These are phyloP conservation scores for Holcopasites calliopsidis DNA, from an alignment of 1,140 invertebrate species.

Conservation along the genomic window DNA sequence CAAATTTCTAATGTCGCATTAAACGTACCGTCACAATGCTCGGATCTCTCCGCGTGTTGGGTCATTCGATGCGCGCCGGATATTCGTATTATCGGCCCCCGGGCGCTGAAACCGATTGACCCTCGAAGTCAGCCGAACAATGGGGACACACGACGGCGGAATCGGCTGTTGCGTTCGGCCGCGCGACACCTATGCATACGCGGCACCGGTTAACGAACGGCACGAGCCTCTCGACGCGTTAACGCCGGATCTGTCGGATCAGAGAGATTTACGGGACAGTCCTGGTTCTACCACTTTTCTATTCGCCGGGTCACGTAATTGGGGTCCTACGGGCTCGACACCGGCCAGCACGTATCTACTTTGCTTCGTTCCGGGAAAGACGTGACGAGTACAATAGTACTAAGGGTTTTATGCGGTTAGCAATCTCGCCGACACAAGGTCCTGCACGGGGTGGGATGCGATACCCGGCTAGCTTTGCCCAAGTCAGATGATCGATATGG, in stretches of 20 bases:
- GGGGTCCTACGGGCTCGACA: conserved; percentile 31
- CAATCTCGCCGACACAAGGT: conserved; percentile 1
- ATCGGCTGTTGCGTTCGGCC: conserved; percentile 30
- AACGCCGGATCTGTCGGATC: conserved; percentile 65
- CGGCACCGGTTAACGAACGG: conserved; percentile 28
- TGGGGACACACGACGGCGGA: conserved; percentile 45
- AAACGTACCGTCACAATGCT: conserved; percentile 70
- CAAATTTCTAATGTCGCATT: conserved; percentile 74
- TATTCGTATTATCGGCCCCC: conserved; percentile 50
- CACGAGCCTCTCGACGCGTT: conserved; percentile 63
- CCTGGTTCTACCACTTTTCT: conserved; percentile 41
- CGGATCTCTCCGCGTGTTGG: conserved; percentile 19
- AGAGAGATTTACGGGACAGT: conserved; percentile 53
- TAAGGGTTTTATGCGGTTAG: conserved; percentile 7
- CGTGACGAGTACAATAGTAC: conserved; percentile 35
- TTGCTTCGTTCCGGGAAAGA: conserved; percentile 42
- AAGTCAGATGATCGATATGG: neutral
- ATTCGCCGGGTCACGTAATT: conserved; percentile 60
- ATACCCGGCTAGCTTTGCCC: neutral
- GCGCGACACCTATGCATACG: conserved; percentile 32
- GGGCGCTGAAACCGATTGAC: conserved; percentile 58
- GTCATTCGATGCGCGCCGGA: conserved; percentile 56
- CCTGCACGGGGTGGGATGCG: neutral
- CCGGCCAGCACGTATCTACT: conserved; percentile 36
- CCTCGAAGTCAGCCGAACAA: conserved; percentile 49